phyloP scores from a whole-genome alignment of 2,888 invertebrate species.

The Ferdinandea cuprea region DNA sequence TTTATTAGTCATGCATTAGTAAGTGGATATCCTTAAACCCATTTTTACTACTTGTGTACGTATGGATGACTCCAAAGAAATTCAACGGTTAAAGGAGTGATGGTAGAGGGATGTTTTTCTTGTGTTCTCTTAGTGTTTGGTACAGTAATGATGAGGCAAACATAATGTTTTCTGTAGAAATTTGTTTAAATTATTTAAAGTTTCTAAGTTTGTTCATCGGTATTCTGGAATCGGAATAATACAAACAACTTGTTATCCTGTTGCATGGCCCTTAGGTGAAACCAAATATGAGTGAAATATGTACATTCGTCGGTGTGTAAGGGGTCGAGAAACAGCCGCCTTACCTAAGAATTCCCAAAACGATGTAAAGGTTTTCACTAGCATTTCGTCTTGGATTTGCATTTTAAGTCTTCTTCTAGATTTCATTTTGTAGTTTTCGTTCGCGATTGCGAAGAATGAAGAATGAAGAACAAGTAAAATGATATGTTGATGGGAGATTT shows the following conservation, averaged over 20 bases:
- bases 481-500: conserved; percentile 16
- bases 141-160: no score
- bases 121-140: neutral
- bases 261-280: no score
- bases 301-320: no score
- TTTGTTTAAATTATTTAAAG: no score
- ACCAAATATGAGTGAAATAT: no score
- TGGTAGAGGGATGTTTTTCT: neutral
- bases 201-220: no score
- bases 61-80: conserved; percentile 49
- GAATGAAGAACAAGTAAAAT: neutral
- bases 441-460: no score
- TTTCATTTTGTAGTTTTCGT: neutral
- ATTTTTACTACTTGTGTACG: conserved; percentile 59
- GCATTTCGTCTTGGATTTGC: neutral
- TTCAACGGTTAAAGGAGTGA: neutral
- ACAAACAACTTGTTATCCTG: no score
- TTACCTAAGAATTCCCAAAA: neutral
- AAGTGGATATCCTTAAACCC: conserved; percentile 67
- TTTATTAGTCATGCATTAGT: conserved; percentile 71
- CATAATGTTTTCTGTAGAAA: no score
- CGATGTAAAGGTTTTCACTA: neutral
- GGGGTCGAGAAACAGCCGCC: no score
- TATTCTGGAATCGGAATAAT: no score
- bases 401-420: conserved; percentile 1